Base-by-base conservation (phyloP, 2,113 vertebrate species). In the Phocoena phocoena region DNA sequence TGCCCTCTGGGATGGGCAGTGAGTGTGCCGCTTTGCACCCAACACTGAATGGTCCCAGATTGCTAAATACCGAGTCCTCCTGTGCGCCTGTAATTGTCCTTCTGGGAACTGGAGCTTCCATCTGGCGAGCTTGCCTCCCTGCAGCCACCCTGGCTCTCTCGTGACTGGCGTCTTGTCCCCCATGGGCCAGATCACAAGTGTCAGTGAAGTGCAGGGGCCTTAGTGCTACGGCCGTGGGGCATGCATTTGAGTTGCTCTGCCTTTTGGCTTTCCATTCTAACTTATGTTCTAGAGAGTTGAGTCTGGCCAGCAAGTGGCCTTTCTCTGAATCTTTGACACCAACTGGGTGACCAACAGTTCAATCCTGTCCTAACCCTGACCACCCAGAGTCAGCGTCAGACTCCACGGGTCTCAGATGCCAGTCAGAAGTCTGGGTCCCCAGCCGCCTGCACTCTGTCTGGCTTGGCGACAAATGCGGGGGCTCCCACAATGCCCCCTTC, bases 141-240 rank as follows among this genome's bases (percentile, higher is more conserved):
- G 68, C 5, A 23, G 65, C 77, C 25, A 36, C 36, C 36, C 31
- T 44, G 31, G 17, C 60, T 28, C 7, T 38, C 44, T 10, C 36
- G 6, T 31, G 3, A 0, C n/a, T 31, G 38, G 62, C 38, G 47
- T 23, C 33, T 38, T 2, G 1, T 2, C 10, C 58, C 26, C 20
- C 20, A 3, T 10, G 6, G 60, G 50, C 86, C 26, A 25, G 44
- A 31, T 33, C 50, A 1, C 13, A 47, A 31, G 20, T 63, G 31
- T 26, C 8, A 63, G 31, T 58, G 20, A n/a, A 36, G 47, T 23
- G 2, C 8, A 33, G 58, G 55, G 36, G 36, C 93, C 47, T 62
- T 31, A 3, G 10, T 71, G 76, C 53, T 67, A 9, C 10, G 1
- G 11, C 53, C 31, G 8, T 47, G 44, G 53, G 93, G 36, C 58